Percentiles rank a stretch among this genome's conserved stretches.
These are phyloP conservation scores for Pimephales promelas DNA, from an alignment of 2,113 vertebrate species.

Conservation along the genomic window DNA sequence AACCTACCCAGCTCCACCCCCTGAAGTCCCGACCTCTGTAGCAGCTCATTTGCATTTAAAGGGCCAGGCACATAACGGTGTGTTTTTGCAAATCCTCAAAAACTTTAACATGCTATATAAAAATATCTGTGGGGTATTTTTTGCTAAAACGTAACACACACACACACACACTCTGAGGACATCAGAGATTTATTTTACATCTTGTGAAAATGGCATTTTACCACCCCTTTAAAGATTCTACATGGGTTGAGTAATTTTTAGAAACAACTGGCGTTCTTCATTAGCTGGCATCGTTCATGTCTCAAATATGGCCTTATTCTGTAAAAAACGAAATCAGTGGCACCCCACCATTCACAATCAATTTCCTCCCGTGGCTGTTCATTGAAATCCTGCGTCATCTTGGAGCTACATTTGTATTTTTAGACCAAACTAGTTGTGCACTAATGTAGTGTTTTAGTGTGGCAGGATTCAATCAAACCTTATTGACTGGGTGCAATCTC, in stretches of 20 bases:
- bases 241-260: not conserved
- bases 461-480: constrained; percentile 10
- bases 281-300: not conserved
- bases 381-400: constrained; percentile 28
- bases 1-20: too few relatives aligned
- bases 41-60: too few relatives aligned
- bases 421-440: not conserved
- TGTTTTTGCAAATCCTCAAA: too few relatives aligned
- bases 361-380: constrained; percentile 23
- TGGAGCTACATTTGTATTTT: constrained; percentile 24
- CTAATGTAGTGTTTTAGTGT: constrained; percentile 24
- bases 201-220: too few relatives aligned
- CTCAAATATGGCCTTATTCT: constrained; percentile 1
- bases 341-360: constrained; percentile 33
- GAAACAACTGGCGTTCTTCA: not conserved
- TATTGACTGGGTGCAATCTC: constrained; percentile 24
- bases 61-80: too few relatives aligned
- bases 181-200: too few relatives aligned
- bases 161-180: too few relatives aligned
- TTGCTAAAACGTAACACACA: too few relatives aligned
- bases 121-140: too few relatives aligned
- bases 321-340: constrained; percentile 19
- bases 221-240: not conserved
- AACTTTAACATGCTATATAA: too few relatives aligned
- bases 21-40: too few relatives aligned